Evolutionary conservation across 2,888 invertebrate genomes (phyloP).

Genomic region (Apotomis capreana): DNA sequence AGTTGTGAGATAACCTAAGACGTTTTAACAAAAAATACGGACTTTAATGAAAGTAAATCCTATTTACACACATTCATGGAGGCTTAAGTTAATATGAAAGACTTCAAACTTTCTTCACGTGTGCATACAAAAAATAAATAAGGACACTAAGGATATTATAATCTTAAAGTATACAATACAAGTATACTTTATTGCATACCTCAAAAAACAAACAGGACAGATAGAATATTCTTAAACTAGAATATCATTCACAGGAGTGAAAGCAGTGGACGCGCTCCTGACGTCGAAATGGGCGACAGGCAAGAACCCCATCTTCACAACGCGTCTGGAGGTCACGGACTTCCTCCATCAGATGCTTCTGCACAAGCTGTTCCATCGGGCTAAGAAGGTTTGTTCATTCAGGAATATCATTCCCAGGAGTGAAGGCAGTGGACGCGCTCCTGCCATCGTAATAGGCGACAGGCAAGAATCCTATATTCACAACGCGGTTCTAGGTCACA

Average conservation of each 20-base stretch:
- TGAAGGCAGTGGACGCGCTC: conserved; percentile 95
- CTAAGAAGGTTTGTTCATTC: conserved; percentile 86
- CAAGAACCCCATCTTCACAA: conserved; percentile 90
- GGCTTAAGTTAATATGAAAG: no score
- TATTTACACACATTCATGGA: no score
- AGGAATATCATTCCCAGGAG: conserved; percentile 71
- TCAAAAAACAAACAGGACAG: no score
- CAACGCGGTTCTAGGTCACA: conserved; percentile 90
- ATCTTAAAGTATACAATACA: no score
- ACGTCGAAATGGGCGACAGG: conserved; percentile 95
- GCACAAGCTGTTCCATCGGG: conserved; percentile 98
- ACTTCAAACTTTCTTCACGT: no score
- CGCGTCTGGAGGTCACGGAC: conserved; percentile 90
- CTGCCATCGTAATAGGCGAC: conserved; percentile 96
- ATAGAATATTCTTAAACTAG: not conserved
- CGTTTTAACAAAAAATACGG: no score
- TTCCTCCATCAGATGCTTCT: conserved; percentile 93
- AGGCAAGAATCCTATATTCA: conserved; percentile 89
- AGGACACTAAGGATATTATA: no score
- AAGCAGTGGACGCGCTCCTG: conserved; percentile 95
- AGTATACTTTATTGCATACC: no score
- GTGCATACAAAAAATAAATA: no score
- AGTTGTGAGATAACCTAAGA: no score
- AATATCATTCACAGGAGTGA: conserved; percentile 81
- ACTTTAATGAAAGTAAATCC: no score